Base-by-base conservation (phyloP, 2,113 vertebrate species). In the Struthio camelus region DNA sequence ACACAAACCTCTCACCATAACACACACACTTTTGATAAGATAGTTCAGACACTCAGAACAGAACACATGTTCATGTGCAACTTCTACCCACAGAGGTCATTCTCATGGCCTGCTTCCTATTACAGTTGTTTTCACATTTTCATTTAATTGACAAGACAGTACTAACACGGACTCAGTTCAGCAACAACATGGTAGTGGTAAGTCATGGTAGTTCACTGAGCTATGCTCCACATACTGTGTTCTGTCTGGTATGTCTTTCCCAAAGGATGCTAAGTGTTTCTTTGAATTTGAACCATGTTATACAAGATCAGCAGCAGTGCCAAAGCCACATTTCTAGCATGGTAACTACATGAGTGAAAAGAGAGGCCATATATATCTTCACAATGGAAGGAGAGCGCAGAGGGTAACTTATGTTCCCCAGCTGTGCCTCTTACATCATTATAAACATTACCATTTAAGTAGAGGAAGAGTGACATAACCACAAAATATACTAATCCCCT, bases 181-280 rank as follows among this genome's bases (percentile, higher is more conserved):
- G 28, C 44, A 86, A 62, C 5, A 70, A n/a, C 80, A 66, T n/a
- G n/a, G n/a, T n/a, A n/a, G n/a, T n/a, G n/a, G n/a, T n/a, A 80
- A 85, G 38, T 30, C 40, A 48, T 4, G 18, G 46, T 17, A 82
- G 11, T n/a, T 71, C 40, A 42, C 42, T 19, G n/a, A 90, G 59
- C 27, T 48, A 14, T 0, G 0, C 30, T 54, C 59, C 54, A 67
- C 14, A 15, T 44, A 59, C 56, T 0, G 0, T n/a, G 22, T 17
- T 30, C 71, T 34, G 40, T 30, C 71, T 34, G 40, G 8, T 77
- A 36, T 1, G 0, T 34, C 44, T 34, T 86, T 80, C 34, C 76
- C 71, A 82, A 48, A 65, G 72, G 64, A 89, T 87, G 32, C 24
- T 38, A 64, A 80, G 44, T 6, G 32, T 67, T 94, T 79, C n/a